Evolutionary conservation across 2,888 invertebrate genomes (phyloP).

Genomic region (Platycnemis pennipes): DNA sequence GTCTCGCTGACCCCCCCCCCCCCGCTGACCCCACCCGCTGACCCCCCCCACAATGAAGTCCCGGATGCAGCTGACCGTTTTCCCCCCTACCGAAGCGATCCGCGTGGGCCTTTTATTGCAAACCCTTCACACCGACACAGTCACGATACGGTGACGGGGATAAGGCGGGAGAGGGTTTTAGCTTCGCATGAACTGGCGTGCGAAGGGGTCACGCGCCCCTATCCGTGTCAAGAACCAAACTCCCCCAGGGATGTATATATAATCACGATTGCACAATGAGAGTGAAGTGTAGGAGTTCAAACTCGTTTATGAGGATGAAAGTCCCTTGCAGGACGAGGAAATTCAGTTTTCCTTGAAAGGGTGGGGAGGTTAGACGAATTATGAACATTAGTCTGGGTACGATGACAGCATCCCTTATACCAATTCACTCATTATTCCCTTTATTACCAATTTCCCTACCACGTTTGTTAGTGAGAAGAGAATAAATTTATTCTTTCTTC

Average conservation of each 20-base stretch:
- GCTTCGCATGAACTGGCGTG: neutral
- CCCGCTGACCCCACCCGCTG: neutral
- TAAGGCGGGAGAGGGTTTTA: neutral
- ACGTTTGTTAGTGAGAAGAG: too few relatives aligned
- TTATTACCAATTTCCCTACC: too few relatives aligned
- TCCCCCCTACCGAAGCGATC: neutral
- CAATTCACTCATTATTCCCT: too few relatives aligned
- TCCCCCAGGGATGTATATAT: neutral
- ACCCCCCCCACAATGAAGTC: neutral
- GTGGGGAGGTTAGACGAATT: neutral
- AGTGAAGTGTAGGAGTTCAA: neutral
- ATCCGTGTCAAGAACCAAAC: neutral
- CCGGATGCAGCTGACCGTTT: neutral
- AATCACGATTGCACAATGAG: neutral
- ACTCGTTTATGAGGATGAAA: neutral
- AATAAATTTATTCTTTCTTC: too few relatives aligned
- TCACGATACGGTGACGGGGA: neutral
- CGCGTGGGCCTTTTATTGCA: constrained; percentile 7
- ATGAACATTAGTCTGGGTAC: neutral
- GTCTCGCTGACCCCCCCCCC: neutral
- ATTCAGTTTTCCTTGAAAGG: neutral
- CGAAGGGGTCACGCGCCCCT: neutral
- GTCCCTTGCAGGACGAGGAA: neutral
- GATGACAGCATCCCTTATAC: too few relatives aligned
- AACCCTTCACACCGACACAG: neutral